Evolutionary conservation across 1,140 invertebrate species (phyloP).

Genomic region (Aphis craccivora): DNA sequence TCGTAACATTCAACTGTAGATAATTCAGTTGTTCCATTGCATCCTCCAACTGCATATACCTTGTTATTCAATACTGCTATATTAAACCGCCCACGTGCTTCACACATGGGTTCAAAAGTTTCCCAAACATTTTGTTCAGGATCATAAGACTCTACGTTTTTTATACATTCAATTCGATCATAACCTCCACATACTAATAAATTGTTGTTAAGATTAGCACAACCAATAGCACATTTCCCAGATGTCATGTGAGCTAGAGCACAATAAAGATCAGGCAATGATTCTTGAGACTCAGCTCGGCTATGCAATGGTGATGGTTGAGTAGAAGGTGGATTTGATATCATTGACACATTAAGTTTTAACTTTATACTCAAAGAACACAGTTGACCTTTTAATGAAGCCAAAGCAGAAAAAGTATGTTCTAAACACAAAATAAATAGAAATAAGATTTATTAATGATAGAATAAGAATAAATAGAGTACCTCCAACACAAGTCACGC

Average conservation of each 20-base stretch:
- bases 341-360: constrained; percentile 67
- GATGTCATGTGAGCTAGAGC: constrained; percentile 74
- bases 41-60: constrained; percentile 81
- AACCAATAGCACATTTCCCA: constrained; percentile 78
- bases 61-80: constrained; percentile 72
- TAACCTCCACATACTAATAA: constrained; percentile 84
- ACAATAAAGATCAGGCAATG: constrained; percentile 68
- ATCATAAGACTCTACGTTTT: constrained; percentile 77
- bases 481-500: constrained; percentile 69
- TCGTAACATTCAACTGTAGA: constrained; percentile 75
- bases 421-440: constrained; percentile 64
- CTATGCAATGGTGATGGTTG: constrained; percentile 47
- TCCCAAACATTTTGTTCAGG: constrained; percentile 75
- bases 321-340: constrained; percentile 63
- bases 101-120: constrained; percentile 73
- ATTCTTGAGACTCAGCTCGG: constrained; percentile 56
- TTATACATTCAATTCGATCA: constrained; percentile 83
- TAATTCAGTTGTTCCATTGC: constrained; percentile 79
- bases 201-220: constrained; percentile 73
- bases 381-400: constrained; percentile 71
- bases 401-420: constrained; percentile 73
- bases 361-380: constrained; percentile 72
- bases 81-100: constrained; percentile 78
- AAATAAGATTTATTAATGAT: background rate
- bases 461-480: constrained; percentile 59